Conservation (phyloP, 2,797 vertebrate species). For the Coilia nasus region DNA sequence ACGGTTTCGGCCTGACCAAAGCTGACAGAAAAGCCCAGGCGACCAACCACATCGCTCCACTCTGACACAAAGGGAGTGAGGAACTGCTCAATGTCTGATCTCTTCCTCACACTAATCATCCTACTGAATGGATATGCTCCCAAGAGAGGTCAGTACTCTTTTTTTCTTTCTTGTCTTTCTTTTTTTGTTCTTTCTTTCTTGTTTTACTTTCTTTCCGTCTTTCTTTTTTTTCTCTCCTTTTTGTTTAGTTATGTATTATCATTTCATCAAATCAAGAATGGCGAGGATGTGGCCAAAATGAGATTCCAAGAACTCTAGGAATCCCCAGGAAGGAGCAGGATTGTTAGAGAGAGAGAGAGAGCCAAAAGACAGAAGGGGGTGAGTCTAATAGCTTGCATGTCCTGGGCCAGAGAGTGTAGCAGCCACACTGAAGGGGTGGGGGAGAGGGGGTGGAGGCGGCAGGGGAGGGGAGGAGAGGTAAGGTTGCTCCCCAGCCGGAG, state of each 20-base stretch:
- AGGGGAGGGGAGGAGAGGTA: not conserved
- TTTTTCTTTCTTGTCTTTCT: not conserved
- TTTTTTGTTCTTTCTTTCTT: too few species aligned
- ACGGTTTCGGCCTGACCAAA: not conserved
- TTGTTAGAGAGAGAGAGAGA: constrained; percentile 34
- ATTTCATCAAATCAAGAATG: constrained; percentile 38
- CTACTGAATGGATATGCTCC: not conserved
- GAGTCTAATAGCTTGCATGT: not conserved
- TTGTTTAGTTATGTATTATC: not conserved
- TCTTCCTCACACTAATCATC: not conserved
- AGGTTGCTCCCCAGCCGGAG: constrained; percentile 31
- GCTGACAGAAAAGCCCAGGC: not conserved
- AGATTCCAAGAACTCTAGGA: not conserved
- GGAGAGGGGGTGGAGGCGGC: not conserved
- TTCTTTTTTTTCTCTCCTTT: not conserved
- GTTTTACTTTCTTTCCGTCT: too few species aligned
- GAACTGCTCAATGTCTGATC: not conserved
- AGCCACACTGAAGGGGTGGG: not conserved
- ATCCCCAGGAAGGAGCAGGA: not conserved
- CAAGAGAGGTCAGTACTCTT: not conserved
- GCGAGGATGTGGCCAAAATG: not conserved
- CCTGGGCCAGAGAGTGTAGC: not conserved
- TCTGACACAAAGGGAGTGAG: not conserved
- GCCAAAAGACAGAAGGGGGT: not conserved
- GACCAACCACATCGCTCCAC: not conserved